Conservation (phyloP, 1,140 invertebrate genomes). For the Lepidotrigona ventralis region DNA sequence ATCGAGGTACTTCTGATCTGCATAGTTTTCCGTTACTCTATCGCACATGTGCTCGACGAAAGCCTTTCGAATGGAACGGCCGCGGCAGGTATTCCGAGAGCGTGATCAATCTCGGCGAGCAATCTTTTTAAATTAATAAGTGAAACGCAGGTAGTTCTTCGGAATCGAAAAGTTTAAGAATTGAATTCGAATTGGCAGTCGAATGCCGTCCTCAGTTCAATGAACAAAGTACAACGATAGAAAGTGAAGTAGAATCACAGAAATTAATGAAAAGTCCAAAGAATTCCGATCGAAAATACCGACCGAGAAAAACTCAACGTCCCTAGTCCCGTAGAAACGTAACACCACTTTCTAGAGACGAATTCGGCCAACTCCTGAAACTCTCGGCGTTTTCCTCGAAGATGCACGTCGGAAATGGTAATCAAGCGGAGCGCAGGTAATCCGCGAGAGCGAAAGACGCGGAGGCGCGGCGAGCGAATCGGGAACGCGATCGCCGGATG, state of each 20-base stretch:
- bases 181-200: no score
- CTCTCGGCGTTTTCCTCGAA: neutral
- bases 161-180: neutral
- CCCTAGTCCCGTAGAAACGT: neutral
- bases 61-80: neutral
- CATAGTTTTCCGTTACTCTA: neutral
- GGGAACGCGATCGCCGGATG: conserved; percentile 7
- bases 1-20: neutral
- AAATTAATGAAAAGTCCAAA: no score
- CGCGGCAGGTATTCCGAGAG: neutral
- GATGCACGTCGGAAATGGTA: neutral
- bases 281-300: no score
- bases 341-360: neutral
- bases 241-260: no score
- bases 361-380: neutral
- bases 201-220: no score
- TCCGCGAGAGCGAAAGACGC: neutral
- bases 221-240: no score
- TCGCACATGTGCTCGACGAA: neutral
- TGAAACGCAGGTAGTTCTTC: neutral
- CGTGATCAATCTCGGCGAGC: neutral
- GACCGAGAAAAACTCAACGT: neutral
- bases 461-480: conserved; percentile 14
- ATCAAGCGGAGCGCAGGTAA: neutral
- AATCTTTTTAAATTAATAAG: neutral